phyloP scores from a whole-genome alignment of 2,113 vertebrate species.

The Nipponia nippon region DNA sequence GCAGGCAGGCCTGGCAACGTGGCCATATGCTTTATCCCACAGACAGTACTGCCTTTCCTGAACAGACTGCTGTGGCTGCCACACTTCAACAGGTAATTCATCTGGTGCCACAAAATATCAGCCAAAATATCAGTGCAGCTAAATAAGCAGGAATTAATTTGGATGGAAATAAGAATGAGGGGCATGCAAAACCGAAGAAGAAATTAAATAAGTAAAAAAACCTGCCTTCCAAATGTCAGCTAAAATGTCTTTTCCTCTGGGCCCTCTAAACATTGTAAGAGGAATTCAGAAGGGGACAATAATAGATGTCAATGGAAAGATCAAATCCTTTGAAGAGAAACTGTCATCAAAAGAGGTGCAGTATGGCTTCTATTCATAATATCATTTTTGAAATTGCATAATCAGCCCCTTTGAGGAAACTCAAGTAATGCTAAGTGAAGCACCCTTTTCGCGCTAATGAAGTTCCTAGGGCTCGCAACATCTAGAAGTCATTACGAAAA shows the following conservation, averaged over 20 bases:
- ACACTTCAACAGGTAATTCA: neutral
- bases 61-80: neutral
- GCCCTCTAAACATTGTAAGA: neutral
- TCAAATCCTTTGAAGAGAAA: neutral
- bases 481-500: neutral
- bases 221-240: conserved; percentile 36
- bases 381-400: neutral
- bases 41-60: neutral
- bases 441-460: neutral
- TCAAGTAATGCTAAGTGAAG: neutral
- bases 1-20: neutral
- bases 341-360: neutral
- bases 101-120: neutral
- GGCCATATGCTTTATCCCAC: neutral
- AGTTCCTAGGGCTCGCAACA: neutral
- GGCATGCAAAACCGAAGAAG: neutral
- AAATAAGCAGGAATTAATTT: neutral
- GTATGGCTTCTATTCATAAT: neutral
- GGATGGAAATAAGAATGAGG: neutral
- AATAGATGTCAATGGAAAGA: conserved; percentile 18
- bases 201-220: neutral
- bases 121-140: neutral
- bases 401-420: neutral
- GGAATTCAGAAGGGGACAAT: neutral
- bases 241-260: conserved; percentile 35